A percentile compares a stretch with the other conserved stretches of the same genome.
These are phyloP conservation scores for Paratilapia polleni DNA, from an alignment of 2,113 vertebrate genomes.

Conservation along the genomic window DNA sequence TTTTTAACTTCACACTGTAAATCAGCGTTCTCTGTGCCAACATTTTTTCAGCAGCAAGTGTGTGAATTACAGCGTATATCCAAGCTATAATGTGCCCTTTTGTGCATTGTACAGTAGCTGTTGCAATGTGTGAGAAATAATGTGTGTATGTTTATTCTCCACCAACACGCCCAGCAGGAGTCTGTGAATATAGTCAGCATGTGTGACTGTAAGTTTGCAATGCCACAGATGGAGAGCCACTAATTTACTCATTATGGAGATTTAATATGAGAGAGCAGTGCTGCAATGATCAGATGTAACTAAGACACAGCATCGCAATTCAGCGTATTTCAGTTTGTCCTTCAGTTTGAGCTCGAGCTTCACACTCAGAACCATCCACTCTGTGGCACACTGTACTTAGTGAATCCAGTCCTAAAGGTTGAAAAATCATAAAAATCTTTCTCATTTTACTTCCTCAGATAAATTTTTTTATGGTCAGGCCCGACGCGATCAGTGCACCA, in stretches of 20 bases:
- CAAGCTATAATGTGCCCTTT: constrained; percentile 38
- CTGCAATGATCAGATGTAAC: constrained; percentile 39
- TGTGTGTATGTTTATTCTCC: constrained; percentile 69
- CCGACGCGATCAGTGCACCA: constrained; percentile 16
- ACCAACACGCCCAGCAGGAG: constrained; percentile 71
- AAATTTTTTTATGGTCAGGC: constrained; percentile 22
- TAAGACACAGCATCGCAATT: neutral
- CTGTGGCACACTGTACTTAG: constrained; percentile 17
- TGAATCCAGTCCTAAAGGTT: neutral
- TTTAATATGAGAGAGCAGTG: constrained; percentile 57
- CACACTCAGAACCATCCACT: constrained; percentile 10
- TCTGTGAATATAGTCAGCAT: constrained; percentile 63
- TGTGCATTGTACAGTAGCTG: constrained; percentile 40
- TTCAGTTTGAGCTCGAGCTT: constrained; percentile 33
- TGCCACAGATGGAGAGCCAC: constrained; percentile 71
- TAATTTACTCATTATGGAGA: constrained; percentile 75
- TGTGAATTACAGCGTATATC: constrained; percentile 47
- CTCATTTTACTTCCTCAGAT: constrained; percentile 22
- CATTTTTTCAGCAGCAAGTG: constrained; percentile 48
- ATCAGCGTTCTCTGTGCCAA: constrained; percentile 56
- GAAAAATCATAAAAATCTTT: neutral
- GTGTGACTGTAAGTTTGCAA: constrained; percentile 71
- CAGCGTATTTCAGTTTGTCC: constrained; percentile 18
- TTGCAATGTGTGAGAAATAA: constrained; percentile 57
- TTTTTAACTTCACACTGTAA: constrained; percentile 48